A percentile compares a stretch with the other conserved stretches of the same genome.
Evolutionary conservation across 2,888 invertebrate genomes (phyloP).

Genomic region (Spodoptera littoralis): DNA sequence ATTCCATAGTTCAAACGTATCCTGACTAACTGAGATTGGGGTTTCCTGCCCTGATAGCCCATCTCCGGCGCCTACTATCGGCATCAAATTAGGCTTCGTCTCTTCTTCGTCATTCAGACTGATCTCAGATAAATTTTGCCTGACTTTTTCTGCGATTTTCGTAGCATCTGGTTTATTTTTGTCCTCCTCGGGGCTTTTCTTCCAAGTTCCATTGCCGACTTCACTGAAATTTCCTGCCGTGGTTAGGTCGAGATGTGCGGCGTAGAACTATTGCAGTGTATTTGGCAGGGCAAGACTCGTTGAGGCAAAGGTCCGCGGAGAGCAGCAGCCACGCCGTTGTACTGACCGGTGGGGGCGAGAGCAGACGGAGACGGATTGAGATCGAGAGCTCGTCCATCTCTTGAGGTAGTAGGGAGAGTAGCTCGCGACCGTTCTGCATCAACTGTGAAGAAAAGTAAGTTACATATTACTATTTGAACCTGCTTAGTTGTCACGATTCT

Average conservation of each 20-base stretch:
- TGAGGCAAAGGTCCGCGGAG: conserved; percentile 81
- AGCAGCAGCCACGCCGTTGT: conserved; percentile 80
- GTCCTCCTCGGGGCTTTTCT: conserved; percentile 74
- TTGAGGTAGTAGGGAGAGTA: conserved; percentile 74
- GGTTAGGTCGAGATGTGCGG: conserved; percentile 78
- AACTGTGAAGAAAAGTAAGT: conserved; percentile 67
- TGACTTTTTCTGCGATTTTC: conserved; percentile 69
- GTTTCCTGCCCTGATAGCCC: conserved; percentile 76
- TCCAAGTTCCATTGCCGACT: conserved; percentile 84
- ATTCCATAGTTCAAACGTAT: conserved; percentile 79
- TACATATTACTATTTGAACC: too few relatives aligned
- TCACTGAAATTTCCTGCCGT: conserved; percentile 79
- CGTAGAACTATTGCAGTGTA: conserved; percentile 83
- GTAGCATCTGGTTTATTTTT: conserved; percentile 47
- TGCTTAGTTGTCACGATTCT: too few relatives aligned
- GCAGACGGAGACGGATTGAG: conserved; percentile 76
- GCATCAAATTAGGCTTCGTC: conserved; percentile 79
- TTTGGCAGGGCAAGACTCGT: conserved; percentile 84
- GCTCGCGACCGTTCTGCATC: conserved; percentile 84
- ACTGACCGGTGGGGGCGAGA: conserved; percentile 78
- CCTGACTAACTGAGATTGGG: conserved; percentile 65
- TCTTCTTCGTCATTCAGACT: conserved; percentile 77
- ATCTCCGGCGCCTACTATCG: conserved; percentile 82
- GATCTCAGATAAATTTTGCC: conserved; percentile 75
- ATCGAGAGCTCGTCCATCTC: conserved; percentile 82